Conservation (phyloP, 1,140 invertebrate genomes). For the Drosophila rhopaloa region DNA sequence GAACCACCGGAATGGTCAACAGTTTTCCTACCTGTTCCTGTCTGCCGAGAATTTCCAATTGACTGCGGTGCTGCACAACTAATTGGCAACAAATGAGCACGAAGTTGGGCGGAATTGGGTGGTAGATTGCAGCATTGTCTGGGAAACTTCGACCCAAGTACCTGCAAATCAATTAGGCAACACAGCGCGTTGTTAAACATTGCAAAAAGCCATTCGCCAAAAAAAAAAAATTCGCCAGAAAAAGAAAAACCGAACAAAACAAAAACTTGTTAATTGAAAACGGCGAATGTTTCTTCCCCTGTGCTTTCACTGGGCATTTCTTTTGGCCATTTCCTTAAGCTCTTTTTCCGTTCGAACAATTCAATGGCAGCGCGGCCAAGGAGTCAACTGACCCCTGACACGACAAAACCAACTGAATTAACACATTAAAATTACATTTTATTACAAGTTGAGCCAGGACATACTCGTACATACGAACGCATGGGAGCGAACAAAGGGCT, state of each 20-base stretch:
- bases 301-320: background rate
- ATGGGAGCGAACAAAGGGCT: conserved; percentile 41
- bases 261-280: conserved; percentile 80
- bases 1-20: conserved; percentile 8
- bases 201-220: conserved; percentile 24
- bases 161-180: conserved; percentile 77
- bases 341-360: background rate
- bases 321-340: conserved; percentile 1
- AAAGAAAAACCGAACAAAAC: conserved; percentile 30
- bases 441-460: conserved; percentile 50
- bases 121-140: conserved; percentile 25
- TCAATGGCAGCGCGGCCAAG: conserved; percentile 3
- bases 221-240: too few species aligned
- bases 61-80: conserved; percentile 79
- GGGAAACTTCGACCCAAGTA: conserved; percentile 11
- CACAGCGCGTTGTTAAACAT: conserved; percentile 58
- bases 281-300: conserved; percentile 51
- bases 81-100: conserved; percentile 82
- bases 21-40: conserved; percentile 25
- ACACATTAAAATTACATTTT: conserved; percentile 83
- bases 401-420: conserved; percentile 73
- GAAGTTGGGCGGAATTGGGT: conserved; percentile 17
- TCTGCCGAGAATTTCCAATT: conserved; percentile 74
- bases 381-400: conserved; percentile 48
- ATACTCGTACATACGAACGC: conserved; percentile 3